Conservation (phyloP, 2,113 vertebrate species). For the Brienomyrus brachyistius region DNA sequence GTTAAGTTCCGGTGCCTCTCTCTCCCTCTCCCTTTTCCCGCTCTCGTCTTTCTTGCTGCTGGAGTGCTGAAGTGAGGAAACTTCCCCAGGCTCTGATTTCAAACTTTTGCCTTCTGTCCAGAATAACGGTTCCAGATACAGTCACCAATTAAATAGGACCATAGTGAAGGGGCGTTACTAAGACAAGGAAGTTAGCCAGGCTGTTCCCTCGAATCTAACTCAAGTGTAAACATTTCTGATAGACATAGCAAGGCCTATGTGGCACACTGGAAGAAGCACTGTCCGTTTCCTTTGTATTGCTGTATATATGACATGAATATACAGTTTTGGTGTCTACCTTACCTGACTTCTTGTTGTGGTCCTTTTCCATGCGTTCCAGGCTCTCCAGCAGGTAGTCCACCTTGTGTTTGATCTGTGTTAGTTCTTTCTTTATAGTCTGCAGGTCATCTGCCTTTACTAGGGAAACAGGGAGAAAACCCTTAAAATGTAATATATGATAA, state of each 20-base stretch:
- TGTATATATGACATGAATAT: not conserved
- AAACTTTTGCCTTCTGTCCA: constrained; percentile 58
- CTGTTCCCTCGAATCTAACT: not conserved
- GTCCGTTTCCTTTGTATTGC: not conserved
- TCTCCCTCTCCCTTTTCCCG: constrained; percentile 59
- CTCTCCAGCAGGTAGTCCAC: constrained; percentile 74
- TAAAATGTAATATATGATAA: not conserved
- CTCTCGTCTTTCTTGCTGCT: constrained; percentile 67
- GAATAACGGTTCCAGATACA: not conserved
- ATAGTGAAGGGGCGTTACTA: not conserved
- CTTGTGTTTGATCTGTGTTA: constrained; percentile 83
- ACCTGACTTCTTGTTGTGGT: constrained; percentile 71
- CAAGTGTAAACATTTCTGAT: not conserved
- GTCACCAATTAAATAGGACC: not conserved
- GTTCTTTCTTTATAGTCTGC: constrained; percentile 79
- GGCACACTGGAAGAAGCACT: not conserved
- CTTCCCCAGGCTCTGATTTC: constrained; percentile 58
- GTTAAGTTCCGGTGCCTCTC: constrained; percentile 57
- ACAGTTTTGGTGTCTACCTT: not conserved
- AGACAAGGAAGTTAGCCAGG: not conserved
- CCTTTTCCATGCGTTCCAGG: constrained; percentile 79
- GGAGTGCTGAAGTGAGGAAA: constrained; percentile 50
- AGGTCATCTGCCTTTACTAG: constrained; percentile 78
- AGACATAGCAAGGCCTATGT: not conserved
- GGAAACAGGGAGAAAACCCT: not conserved